Evolutionary conservation across 2,888 invertebrate species (phyloP).

Genomic region (Apeira syringaria): DNA sequence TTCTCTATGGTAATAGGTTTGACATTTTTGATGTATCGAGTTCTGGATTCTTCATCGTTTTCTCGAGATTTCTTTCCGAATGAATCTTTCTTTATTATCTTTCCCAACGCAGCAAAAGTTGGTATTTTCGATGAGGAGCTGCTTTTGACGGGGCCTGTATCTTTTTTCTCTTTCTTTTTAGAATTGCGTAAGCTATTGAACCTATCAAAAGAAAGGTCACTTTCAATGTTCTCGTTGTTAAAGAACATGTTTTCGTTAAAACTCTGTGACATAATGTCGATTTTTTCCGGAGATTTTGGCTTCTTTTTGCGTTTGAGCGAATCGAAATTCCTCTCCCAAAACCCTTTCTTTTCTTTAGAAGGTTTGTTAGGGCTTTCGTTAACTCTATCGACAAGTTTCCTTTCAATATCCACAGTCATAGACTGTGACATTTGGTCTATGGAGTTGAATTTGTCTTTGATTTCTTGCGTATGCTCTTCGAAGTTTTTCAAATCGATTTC

Average conservation of each 20-base stretch:
- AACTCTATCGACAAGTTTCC: constrained; percentile 55
- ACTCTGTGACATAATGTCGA: constrained; percentile 80
- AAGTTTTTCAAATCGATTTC: constrained; percentile 67
- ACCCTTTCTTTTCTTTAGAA: constrained; percentile 77
- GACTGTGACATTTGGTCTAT: constrained; percentile 81
- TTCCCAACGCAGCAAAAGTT: constrained; percentile 75
- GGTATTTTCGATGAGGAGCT: constrained; percentile 77
- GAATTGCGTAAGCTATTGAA: constrained; percentile 73
- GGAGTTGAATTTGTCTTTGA: constrained; percentile 76
- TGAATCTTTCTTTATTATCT: constrained; percentile 78
- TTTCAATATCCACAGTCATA: constrained; percentile 77
- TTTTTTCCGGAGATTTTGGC: constrained; percentile 67
- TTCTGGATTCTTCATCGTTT: constrained; percentile 51
- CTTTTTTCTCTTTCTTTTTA: constrained; percentile 67
- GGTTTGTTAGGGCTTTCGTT: constrained; percentile 56
- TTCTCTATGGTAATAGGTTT: constrained; percentile 62
- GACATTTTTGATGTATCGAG: constrained; percentile 68
- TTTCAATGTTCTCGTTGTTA: constrained; percentile 75
- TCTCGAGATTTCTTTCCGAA: constrained; percentile 63
- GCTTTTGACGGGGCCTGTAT: constrained; percentile 62
- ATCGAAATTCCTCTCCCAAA: constrained; percentile 81
- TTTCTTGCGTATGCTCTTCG: constrained; percentile 66
- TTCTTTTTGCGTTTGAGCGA: constrained; percentile 75
- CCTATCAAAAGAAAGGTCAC: constrained; percentile 64
- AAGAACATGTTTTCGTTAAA: constrained; percentile 80